Evolutionary conservation across 2,888 invertebrate genomes (phyloP), one percentile per base, ranked within the genome.

Genomic region (Caenorhabditis parvicauda): DNA sequence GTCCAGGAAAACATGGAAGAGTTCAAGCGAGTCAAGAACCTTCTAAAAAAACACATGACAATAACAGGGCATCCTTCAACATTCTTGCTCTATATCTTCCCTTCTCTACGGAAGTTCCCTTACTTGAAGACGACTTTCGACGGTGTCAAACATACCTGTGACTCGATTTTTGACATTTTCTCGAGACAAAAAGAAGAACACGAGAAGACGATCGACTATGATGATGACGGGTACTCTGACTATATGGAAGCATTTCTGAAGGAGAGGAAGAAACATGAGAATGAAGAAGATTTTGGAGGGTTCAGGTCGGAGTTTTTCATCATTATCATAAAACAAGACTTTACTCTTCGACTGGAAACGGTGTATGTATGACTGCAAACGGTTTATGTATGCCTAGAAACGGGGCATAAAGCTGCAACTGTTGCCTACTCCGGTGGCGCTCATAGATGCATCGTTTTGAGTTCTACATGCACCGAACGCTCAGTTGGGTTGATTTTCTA

Each of bases 201-300:
- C 39, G 17, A 49, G 52, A 39, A 28, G n/a, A 29, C 29, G 25
- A 59, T 64, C 37, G 56, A 64, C 25, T 56, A 59, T 41, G 64
- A 64, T 3, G 37, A 42, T 1, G 64, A 54, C 14, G 59, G 45
- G 17, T 49, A 48, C 41, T 50, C 52, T 9, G 64, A 64, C 35
- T 53, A 50, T 32, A 60, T 60, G 7, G 64, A 64, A 24, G 64
- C 64, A 19, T 64, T 52, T 49, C 32, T 64, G 37, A 59, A 59
- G 19, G 59, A 64, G 43, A 46, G 51, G 19, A 43, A 45, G 37
- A 60, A 56, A 41, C 48, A 53, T 28, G 56, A 63, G 21, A n/a
- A 48, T 9, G 53, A 58, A 24, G 9, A n/a, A 17, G 47, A 42
- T 17, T 47, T 35, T 22, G 58, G 58, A 12, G 58, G 58, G 6